Base-by-base conservation (phyloP, 2,888 invertebrate species). In the Limenitis camilla region DNA sequence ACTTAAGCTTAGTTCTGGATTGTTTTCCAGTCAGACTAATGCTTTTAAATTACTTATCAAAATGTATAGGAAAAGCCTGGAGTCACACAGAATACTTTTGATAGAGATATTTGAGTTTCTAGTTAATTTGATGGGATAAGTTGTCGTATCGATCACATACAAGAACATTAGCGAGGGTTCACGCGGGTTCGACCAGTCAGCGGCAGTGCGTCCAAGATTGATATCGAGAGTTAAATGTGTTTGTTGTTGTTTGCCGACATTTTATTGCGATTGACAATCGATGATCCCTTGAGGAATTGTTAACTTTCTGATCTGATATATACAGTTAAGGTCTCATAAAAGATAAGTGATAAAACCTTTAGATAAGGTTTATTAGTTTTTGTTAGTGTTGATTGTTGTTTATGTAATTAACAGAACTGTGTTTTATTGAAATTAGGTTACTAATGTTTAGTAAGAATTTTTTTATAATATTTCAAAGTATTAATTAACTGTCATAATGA, bases 111-210 rank as follows among this genome's bases (percentile, higher is more conserved):
- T 67, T 63, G 66, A 57, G 66, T 76, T 80, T 79, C 77, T 74
- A 78, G 72, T 79, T 84, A 83, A 84, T 83, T 84, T 85, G 80
- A 84, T 82, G 76, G 76, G 69, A 71, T 78, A 84, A 81, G 70
- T 86, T 80, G 76, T 65, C 67, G 72, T 81, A 83, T 81, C 76
- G 66, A 71, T 72, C 70, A 81, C 81, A 81, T 84, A 51, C 53
- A 67, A 67, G 66, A 68, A 71, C 78, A 80, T 77, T 74, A 66
- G 70, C 60, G 45, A 63, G 73, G 76, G 78, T 78, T 74, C 72
- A 66, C 74, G 70, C 72, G 66, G 66, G 66, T 56, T 65, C 62
- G 64, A 56, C 61, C 62, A 66, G 65, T 66, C 68, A 69, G 69
- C 71, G 68, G 63, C 19, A 19, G 53, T 62, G 66, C 59, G 60